Evolutionary conservation across 2,888 invertebrate genomes (phyloP).

Genomic region (Brenthis hecate): DNA sequence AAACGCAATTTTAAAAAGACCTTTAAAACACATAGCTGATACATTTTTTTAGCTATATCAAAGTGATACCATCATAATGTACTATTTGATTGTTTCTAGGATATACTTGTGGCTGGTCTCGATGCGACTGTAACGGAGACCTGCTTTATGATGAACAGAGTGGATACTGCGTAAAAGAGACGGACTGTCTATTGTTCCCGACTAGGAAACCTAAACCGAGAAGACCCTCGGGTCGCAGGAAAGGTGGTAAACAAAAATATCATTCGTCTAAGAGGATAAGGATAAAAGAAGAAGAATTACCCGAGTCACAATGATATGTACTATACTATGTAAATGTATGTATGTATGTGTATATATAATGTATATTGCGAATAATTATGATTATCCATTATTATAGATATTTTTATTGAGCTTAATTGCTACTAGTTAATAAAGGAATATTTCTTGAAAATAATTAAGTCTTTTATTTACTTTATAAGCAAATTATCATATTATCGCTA

Average conservation of each 20-base stretch:
- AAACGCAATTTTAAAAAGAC: no score
- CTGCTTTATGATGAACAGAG: slow-evolving; percentile 51
- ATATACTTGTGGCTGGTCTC: slow-evolving; percentile 71
- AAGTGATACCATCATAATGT: background rate
- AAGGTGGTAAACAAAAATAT: slow-evolving; percentile 14
- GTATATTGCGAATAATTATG: background rate
- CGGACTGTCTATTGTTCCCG: slow-evolving; percentile 42
- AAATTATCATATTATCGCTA: slow-evolving; percentile 1
- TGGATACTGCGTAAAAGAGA: slow-evolving; percentile 45
- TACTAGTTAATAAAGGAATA: no score
- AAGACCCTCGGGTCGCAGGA: slow-evolving; percentile 19
- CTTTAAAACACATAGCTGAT: no score
- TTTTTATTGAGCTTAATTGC: background rate
- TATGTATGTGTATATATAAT: no score
- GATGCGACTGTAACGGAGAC: slow-evolving; percentile 65
- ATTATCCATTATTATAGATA: no score
- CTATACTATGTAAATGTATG: background rate
- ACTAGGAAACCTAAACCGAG: slow-evolving; percentile 24
- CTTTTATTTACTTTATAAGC: background rate
- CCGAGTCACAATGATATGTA: slow-evolving; percentile 2
- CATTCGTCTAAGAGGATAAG: slow-evolving; percentile 34
- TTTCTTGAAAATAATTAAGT: background rate
- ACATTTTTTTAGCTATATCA: no score
- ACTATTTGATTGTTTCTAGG: slow-evolving; percentile 46
- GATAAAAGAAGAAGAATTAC: slow-evolving; percentile 30